Percentiles rank a stretch among this genome's conserved stretches.
These are phyloP conservation scores for Chiroxiphia lanceolata DNA, from an alignment of 2,797 vertebrate species.

Conservation along the genomic window DNA sequence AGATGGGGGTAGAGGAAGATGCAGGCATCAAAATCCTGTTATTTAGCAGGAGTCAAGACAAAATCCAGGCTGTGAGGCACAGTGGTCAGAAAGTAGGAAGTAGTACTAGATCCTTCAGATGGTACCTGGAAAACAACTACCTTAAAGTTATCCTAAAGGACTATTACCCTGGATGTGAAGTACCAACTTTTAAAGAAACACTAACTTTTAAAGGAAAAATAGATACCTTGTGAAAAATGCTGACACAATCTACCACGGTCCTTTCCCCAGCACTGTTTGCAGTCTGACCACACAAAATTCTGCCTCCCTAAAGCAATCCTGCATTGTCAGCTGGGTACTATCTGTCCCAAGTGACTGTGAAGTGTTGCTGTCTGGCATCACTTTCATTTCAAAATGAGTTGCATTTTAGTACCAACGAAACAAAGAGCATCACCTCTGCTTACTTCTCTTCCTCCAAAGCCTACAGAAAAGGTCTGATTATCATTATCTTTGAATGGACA, in stretches of 20 bases:
- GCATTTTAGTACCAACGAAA: background rate
- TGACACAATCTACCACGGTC: background rate
- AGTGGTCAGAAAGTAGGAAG: background rate
- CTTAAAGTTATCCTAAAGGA: background rate
- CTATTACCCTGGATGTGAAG: background rate
- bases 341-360: background rate
- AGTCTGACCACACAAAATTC: background rate
- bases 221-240: background rate
- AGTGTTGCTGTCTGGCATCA: background rate
- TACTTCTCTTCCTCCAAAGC: accelerated
- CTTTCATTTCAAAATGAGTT: background rate
- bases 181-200: background rate
- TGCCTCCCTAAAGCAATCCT: background rate
- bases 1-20: background rate
- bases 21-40: background rate
- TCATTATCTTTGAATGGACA: background rate
- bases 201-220: background rate
- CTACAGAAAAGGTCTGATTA: background rate
- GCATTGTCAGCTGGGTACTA: background rate
- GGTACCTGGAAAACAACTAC: background rate
- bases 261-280: background rate
- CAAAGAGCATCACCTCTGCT: background rate
- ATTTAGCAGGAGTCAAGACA: background rate
- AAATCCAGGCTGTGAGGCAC: background rate
- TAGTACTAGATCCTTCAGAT: background rate